Percentiles rank a stretch among this genome's conserved stretches.
phyloP scores from a whole-genome alignment of 2,797 vertebrate species.

The Sebastes hubbsi region DNA sequence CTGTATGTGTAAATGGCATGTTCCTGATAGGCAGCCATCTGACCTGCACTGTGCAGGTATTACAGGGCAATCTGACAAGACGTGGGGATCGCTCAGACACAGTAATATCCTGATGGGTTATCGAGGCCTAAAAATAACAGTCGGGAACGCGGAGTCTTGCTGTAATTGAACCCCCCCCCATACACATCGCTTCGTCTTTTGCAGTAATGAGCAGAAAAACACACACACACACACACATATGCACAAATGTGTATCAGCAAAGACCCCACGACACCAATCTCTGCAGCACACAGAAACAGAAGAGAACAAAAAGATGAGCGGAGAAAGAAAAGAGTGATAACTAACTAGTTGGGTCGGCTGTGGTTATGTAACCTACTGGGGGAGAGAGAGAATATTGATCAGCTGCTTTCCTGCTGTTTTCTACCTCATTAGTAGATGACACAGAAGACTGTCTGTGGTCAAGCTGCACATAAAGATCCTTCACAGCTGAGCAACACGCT shows the following conservation, averaged over 20 bases:
- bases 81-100: not conserved
- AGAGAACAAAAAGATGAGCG: slow-evolving; percentile 7
- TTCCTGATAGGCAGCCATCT: not conserved
- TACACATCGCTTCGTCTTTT: not conserved
- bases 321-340: not conserved
- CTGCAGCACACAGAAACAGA: not conserved
- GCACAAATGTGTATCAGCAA: not conserved
- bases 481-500: not conserved
- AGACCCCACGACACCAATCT: slow-evolving; percentile 13
- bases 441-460: slow-evolving; percentile 26
- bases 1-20: not conserved
- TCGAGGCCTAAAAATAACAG: slow-evolving; percentile 26
- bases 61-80: not conserved
- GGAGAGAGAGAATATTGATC: slow-evolving; percentile 43
- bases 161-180: slow-evolving; percentile 4
- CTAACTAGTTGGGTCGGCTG: slow-evolving; percentile 17
- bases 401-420: slow-evolving; percentile 58
- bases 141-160: not conserved
- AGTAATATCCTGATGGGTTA: slow-evolving; percentile 4
- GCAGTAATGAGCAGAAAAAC: slow-evolving; percentile 40
- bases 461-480: slow-evolving; percentile 7
- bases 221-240: not conserved
- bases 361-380: slow-evolving; percentile 18
- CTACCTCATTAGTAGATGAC: slow-evolving; percentile 64
- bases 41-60: not conserved